Percentiles rank a stretch among this genome's conserved stretches.
phyloP scores from a whole-genome alignment of 2,888 invertebrate species.

The Pyrochroa serraticornis region DNA sequence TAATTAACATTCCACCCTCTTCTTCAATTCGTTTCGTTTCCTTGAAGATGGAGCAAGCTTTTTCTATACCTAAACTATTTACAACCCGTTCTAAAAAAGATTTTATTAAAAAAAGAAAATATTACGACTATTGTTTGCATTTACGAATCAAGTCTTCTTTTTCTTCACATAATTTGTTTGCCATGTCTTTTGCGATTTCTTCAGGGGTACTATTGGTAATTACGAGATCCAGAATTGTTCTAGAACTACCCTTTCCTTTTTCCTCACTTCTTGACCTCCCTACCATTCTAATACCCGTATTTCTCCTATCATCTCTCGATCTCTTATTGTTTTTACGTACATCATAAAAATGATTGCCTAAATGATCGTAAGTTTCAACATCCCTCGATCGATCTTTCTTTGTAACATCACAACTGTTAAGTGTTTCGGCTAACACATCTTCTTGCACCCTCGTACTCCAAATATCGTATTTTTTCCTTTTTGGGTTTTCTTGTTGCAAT shows the following conservation, averaged over 20 bases:
- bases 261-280: constrained; percentile 51
- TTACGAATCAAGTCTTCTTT: constrained; percentile 76
- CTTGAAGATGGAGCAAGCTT: constrained; percentile 76
- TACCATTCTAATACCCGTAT: constrained; percentile 64
- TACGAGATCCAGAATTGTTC: constrained; percentile 66
- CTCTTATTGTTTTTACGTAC: constrained; percentile 62
- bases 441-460: constrained; percentile 78
- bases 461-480: constrained; percentile 76
- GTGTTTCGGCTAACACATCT: constrained; percentile 77
- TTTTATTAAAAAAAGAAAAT: too few species aligned
- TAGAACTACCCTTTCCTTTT: constrained; percentile 62
- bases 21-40: constrained; percentile 83
- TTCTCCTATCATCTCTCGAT: constrained; percentile 64
- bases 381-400: constrained; percentile 68
- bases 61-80: constrained; percentile 72
- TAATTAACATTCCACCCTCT: constrained; percentile 84
- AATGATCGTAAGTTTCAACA: constrained; percentile 81
- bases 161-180: constrained; percentile 74
- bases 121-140: too few species aligned
- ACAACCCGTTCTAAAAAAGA: constrained; percentile 70
- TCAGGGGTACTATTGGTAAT: constrained; percentile 62
- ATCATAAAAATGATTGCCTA: constrained; percentile 62
- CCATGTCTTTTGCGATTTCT: constrained; percentile 73
- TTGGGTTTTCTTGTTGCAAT: constrained; percentile 51
- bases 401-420: constrained; percentile 79